A percentile compares a stretch with the other conserved stretches of the same genome.
These are phyloP conservation scores for Varecia variegata DNA, from an alignment of 2,797 vertebrate genomes.

Conservation along the genomic window DNA sequence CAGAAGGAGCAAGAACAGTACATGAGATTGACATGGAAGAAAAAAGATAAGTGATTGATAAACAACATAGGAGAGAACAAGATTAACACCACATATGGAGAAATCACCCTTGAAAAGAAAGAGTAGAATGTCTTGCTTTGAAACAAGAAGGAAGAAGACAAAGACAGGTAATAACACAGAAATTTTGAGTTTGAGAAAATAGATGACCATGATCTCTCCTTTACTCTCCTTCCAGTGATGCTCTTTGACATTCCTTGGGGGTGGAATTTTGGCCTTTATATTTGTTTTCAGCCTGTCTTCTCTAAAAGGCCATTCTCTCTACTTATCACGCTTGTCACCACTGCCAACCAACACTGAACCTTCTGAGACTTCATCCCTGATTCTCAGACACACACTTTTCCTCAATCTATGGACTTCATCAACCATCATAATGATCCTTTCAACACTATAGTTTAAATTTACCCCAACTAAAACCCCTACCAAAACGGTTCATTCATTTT, in stretches of 20 bases:
- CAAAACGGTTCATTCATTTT: neutral
- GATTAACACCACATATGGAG: neutral
- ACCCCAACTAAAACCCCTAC: neutral
- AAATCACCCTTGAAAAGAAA: neutral
- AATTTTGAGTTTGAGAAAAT: neutral
- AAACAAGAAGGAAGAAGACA: neutral
- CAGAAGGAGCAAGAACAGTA: neutral
- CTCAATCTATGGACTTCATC: neutral
- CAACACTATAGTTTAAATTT: neutral
- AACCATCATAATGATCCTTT: neutral
- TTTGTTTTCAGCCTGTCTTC: neutral
- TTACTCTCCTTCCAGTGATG: too few relatives aligned
- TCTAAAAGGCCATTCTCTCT: neutral
- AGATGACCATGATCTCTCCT: neutral
- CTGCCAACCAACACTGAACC: neutral
- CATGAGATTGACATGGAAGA: neutral
- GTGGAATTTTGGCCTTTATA: neutral
- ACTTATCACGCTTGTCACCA: neutral
- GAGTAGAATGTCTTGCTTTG: neutral
- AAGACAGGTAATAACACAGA: neutral
- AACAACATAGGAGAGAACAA: neutral
- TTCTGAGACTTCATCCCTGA: neutral
- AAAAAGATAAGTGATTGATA: neutral
- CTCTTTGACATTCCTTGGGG: neutral
- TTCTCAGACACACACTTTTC: neutral